phyloP scores from a whole-genome alignment of 2,113 vertebrate genomes.

The Pontoporia blainvillei region DNA sequence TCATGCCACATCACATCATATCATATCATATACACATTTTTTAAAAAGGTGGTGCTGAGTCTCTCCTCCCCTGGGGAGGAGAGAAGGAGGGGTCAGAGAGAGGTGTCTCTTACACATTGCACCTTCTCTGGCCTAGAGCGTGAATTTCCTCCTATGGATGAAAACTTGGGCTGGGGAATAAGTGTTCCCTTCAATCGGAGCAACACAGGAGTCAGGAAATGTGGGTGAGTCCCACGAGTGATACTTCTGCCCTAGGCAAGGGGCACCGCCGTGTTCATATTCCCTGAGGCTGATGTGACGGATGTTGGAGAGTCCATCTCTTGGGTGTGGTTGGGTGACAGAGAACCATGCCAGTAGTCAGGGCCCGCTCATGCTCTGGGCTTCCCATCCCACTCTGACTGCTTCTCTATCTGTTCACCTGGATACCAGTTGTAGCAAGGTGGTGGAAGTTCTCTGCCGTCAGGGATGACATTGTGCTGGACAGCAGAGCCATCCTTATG shows the following conservation, averaged over 20 bases:
- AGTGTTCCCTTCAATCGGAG: neutral
- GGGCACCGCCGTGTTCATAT: neutral
- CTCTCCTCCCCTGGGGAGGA: neutral
- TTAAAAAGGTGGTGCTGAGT: neutral
- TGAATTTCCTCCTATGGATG: neutral
- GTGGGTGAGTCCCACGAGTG: neutral
- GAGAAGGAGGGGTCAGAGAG: neutral
- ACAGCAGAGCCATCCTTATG: neutral
- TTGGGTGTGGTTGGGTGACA: neutral
- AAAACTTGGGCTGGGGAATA: neutral
- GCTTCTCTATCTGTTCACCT: too few relatives aligned
- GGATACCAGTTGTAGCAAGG: neutral
- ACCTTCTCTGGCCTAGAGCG: neutral
- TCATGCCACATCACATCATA: neutral
- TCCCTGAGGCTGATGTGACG: accelerated
- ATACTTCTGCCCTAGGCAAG: neutral
- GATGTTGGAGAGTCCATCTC: neutral
- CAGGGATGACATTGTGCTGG: neutral
- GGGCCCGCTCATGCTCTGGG: neutral
- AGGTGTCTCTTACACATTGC: neutral
- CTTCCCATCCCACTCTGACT: neutral
- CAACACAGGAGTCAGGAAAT: neutral
- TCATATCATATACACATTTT: neutral
- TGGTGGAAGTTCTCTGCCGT: neutral
- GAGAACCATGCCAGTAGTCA: neutral